These are phyloP conservation scores for Amblyjoppa fuscipennis DNA, from an alignment of 2,888 invertebrate genomes.

Conservation along the genomic window DNA sequence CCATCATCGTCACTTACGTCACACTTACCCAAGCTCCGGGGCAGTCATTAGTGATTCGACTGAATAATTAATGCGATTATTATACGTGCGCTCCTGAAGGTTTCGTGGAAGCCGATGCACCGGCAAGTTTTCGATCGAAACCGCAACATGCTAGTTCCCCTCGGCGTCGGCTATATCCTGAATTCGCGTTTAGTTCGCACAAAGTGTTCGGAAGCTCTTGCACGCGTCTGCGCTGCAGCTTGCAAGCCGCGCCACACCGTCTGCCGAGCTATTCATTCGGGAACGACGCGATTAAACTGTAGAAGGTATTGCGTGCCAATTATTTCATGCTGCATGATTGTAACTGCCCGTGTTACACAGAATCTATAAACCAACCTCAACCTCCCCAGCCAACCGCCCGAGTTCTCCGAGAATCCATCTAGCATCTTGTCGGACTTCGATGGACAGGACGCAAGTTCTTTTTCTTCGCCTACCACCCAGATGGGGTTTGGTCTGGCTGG, in stretches of 20 bases:
- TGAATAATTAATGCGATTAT: slow-evolving; percentile 32
- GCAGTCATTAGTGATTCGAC: slow-evolving; percentile 11
- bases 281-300: not conserved
- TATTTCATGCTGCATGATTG: not conserved
- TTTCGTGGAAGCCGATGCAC: slow-evolving; percentile 4
- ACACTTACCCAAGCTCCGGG: not conserved
- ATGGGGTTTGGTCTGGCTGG: no score
- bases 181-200: slow-evolving; percentile 4
- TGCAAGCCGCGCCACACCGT: not conserved
- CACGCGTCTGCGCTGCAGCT: not conserved
- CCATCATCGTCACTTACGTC: not conserved
- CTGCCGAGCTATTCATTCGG: not conserved
- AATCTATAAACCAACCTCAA: no score
- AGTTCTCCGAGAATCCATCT: no score
- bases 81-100: not conserved
- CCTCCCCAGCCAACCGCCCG: no score
- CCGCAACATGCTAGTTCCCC: slow-evolving; percentile 8
- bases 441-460: no score
- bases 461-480: no score
- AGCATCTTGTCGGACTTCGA: not conserved
- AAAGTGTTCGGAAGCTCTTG: slow-evolving; percentile 3
- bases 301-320: not conserved
- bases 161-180: not conserved
- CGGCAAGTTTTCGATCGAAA: not conserved
- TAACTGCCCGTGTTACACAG: not conserved